Evolutionary conservation across 1,140 invertebrate genomes (phyloP), one percentile per base, ranked within the genome.

Genomic region (Hyles euphorbiae): DNA sequence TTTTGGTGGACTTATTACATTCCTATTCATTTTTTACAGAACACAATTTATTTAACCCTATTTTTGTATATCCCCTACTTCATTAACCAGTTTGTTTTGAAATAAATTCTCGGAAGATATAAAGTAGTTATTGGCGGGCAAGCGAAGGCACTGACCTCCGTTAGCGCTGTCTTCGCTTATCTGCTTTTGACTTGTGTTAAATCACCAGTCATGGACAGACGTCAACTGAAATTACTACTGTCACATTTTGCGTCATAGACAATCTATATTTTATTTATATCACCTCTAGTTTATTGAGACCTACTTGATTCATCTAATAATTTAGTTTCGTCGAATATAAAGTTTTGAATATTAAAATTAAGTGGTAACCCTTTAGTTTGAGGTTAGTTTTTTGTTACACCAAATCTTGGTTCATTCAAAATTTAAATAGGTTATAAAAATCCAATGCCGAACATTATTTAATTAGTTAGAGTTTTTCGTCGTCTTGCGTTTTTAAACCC

Each of bases 81-180:
- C 5, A 40, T 5, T 40, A 40, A 5, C 1, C 5, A 40, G 8
- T 40, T 5, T 40, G 8, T 40, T 5, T 5, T 5, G 5, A 40
- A 40, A 40, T 40, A 40, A 5, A 40, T 5, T 40, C 5, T 40
- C 36, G 36, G 5, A 8, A 40, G 4, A 40, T 40, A 55, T 34
- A 52, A 64, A 70, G 76, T 77, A 80, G 73, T 75, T 77, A 72
- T 71, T 78, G 60, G n/a, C 67, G 70, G 60, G 61, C 43, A 61
- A 56, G 58, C 65, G 69, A 59, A 70, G 74, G 57, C 69, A 78
- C 83, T 84, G 83, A 87, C 83, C 83, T 87, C 72, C 58, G 77
- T 84, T 83, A 87, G 83, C 83, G 83, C 83, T 87, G 83, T 81
- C 81, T 84, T 78, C 80, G 75, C 68, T 49, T 58, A 49, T 43